Evolutionary conservation across 1,140 invertebrate genomes (phyloP).

Genomic region (Drosophila tani): DNA sequence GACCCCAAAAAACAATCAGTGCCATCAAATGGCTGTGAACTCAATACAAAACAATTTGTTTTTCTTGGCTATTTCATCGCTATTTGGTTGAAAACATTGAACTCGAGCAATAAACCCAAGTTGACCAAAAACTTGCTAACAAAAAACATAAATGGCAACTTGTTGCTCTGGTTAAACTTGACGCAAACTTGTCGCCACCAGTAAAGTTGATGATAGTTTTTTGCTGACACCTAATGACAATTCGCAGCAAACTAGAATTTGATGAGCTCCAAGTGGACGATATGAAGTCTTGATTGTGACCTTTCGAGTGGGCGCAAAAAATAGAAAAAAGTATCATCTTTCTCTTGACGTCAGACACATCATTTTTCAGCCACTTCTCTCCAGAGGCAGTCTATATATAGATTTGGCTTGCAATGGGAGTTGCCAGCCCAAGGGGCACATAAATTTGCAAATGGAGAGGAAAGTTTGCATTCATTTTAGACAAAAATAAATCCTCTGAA

Average conservation of each 20-base stretch:
- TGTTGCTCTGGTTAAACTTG: conserved; percentile 52
- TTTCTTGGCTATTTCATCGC: conserved; percentile 12
- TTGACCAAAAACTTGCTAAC: conserved; percentile 24
- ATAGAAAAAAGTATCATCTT: conserved; percentile 26
- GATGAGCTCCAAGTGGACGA: conserved; percentile 12
- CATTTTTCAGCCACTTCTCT: conserved; percentile 14
- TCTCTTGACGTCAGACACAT: conserved; percentile 36
- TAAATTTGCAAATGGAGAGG: conserved; percentile 41
- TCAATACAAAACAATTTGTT: conserved; percentile 37
- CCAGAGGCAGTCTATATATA: conserved; percentile 25
- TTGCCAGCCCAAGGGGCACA: conserved; percentile 15
- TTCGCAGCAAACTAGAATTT: conserved; percentile 35
- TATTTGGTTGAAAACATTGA: conserved; percentile 58
- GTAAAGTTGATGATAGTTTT: conserved; percentile 38
- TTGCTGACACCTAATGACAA: conserved; percentile 28
- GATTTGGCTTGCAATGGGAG: conserved; percentile 21
- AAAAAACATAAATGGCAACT: conserved; percentile 64
- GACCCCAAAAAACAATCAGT: conserved; percentile 39
- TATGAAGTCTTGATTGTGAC: conserved; percentile 26
- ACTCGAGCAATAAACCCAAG: conserved; percentile 64
- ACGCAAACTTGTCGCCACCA: conserved; percentile 3
- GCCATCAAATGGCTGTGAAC: conserved; percentile 41
- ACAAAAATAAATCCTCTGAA: conserved; percentile 23
- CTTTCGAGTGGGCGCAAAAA: conserved; percentile 19
- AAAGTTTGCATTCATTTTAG: conserved; percentile 14